Percentiles rank a stretch among this genome's conserved stretches.
phyloP scores from a whole-genome alignment of 2,888 invertebrate species.

The Punctoribates punctum region DNA sequence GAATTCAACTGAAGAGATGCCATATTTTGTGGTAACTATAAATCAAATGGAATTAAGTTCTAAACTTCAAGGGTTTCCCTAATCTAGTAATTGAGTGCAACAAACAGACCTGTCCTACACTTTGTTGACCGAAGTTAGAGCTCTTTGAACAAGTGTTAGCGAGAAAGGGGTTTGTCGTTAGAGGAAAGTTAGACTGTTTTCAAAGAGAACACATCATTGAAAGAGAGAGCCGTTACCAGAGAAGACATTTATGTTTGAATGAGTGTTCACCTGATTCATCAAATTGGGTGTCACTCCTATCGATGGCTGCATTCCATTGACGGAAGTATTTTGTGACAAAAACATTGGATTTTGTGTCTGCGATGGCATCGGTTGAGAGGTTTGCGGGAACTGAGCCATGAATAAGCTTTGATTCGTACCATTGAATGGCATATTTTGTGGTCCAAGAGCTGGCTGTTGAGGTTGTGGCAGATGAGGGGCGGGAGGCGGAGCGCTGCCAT shows the following conservation, averaged over 20 bases:
- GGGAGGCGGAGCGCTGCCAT: conserved; percentile 58
- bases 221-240: conserved; percentile 7
- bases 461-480: not conserved
- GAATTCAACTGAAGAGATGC: conserved; percentile 40
- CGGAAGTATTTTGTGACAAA: conserved; percentile 13
- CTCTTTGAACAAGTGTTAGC: conserved; percentile 40
- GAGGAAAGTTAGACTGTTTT: conserved; percentile 40
- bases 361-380: conserved; percentile 4
- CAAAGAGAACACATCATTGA: not conserved
- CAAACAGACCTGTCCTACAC: conserved; percentile 36
- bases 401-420: conserved; percentile 26
- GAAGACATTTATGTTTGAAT: not conserved
- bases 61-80: not conserved
- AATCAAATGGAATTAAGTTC: not conserved
- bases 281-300: not conserved
- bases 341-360: conserved; percentile 13
- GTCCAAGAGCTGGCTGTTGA: conserved; percentile 7
- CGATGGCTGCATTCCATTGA: not conserved
- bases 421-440: not conserved
- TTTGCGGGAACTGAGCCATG: not conserved
- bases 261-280: conserved; percentile 27
- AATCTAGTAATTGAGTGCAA: not conserved
- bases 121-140: conserved; percentile 37
- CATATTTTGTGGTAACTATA: conserved; percentile 28
- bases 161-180: conserved; percentile 44